Evolutionary conservation across 2,888 invertebrate genomes (phyloP).

Genomic region (Mylabris sibirica): DNA sequence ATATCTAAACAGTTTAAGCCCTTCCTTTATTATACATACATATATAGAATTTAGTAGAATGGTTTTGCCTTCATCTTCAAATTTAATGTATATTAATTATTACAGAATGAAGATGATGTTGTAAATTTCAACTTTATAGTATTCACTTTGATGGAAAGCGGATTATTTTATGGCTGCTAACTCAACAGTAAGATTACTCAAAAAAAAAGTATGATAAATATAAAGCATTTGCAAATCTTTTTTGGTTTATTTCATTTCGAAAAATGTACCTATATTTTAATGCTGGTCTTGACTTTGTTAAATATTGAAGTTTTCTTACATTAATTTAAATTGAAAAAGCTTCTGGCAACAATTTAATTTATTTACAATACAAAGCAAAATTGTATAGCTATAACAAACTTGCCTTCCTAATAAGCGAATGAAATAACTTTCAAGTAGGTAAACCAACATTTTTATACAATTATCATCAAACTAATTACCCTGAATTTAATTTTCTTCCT

Average conservation of each 20-base stretch:
- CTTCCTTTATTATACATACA: slow-evolving; percentile 15
- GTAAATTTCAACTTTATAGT: background rate
- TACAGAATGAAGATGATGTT: background rate
- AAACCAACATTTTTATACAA: background rate
- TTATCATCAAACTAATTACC: background rate
- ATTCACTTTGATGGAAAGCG: background rate
- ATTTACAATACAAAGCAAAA: background rate
- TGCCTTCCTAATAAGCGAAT: background rate
- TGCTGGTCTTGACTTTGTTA: background rate
- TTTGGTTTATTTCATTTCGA: background rate
- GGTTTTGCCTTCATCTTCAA: slow-evolving; percentile 18
- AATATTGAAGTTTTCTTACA: background rate
- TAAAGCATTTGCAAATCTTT: background rate
- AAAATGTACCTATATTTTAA: background rate
- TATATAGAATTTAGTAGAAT: slow-evolving; percentile 23
- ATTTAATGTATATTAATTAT: slow-evolving; percentile 32
- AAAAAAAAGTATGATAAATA: background rate
- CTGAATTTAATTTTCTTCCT: background rate
- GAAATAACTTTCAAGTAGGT: background rate
- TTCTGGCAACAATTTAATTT: background rate
- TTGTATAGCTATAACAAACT: background rate
- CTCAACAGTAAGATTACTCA: background rate
- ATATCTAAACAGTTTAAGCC: slow-evolving; percentile 34
- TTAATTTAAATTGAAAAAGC: background rate
- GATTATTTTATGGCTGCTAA: background rate